A percentile compares a stretch with the other conserved stretches of the same genome.
Conservation (phyloP, 2,888 invertebrate species). For the Brenthis hecate region DNA sequence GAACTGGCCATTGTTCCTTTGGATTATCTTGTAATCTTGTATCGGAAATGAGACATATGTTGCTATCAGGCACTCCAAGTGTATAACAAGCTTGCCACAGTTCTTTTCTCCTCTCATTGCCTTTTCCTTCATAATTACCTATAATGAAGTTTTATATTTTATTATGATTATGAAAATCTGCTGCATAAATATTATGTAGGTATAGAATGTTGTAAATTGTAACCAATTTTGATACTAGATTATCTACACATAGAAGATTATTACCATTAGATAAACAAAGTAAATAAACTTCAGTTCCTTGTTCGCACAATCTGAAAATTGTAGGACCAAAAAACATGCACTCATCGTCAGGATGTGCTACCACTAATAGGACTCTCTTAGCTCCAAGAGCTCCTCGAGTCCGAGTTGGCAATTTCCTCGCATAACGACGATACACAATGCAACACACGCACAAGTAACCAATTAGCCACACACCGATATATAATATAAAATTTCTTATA, state of each 20-base stretch:
- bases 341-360: constrained; percentile 99
- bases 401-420: constrained; percentile 73
- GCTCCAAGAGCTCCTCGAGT: constrained; percentile 76
- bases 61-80: constrained; percentile 89
- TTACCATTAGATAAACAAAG: constrained; percentile 93
- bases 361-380: constrained; percentile 89
- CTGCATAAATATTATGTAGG: too few species aligned
- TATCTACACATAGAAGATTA: constrained; percentile 24
- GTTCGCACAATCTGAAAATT: constrained; percentile 86
- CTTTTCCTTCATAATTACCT: constrained; percentile 87
- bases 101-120: constrained; percentile 86
- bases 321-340: constrained; percentile 99
- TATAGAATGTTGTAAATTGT: not conserved
- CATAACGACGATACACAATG: constrained; percentile 79
- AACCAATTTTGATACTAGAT: too few species aligned
- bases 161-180: not conserved
- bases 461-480: constrained; percentile 80
- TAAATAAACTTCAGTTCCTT: constrained; percentile 87
- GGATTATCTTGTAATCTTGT: constrained; percentile 90
- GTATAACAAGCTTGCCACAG: constrained; percentile 90
- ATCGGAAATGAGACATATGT: constrained; percentile 88
- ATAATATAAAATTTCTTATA: constrained; percentile 69
- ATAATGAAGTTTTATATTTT: not conserved
- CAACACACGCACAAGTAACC: constrained; percentile 74
- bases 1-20: constrained; percentile 87